These are phyloP conservation scores for Cebidichthys violaceus DNA, from an alignment of 2,113 vertebrate species.

Conservation along the genomic window DNA sequence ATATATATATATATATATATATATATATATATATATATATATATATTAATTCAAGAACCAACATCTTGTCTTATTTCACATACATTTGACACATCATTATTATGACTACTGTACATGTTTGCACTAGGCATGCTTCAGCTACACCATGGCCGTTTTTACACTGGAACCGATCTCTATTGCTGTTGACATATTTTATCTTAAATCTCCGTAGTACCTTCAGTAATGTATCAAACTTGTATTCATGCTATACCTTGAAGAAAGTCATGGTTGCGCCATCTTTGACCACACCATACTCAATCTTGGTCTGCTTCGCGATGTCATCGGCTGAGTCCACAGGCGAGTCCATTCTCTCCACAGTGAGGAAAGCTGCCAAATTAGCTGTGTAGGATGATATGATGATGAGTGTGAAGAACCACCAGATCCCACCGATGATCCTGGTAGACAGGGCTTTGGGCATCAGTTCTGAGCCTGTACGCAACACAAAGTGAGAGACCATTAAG, in stretches of 20 bases:
- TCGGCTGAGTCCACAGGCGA: slow-evolving; percentile 96
- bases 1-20: not conserved
- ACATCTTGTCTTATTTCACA: slow-evolving; percentile 26
- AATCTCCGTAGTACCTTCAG: not conserved
- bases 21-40: not conserved
- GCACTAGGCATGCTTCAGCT: not conserved
- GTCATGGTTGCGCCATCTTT: slow-evolving; percentile 97
- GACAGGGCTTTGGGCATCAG: slow-evolving; percentile 99
- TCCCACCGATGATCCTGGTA: slow-evolving; percentile 97
- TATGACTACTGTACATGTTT: slow-evolving; percentile 11
- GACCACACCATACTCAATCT: slow-evolving; percentile 97
- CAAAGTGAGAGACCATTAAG: slow-evolving; percentile 23
- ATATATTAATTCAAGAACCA: slow-evolving; percentile 22
- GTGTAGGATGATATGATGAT: slow-evolving; percentile 99
- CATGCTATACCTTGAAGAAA: slow-evolving; percentile 94
- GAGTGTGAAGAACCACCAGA: slow-evolving; percentile 99
- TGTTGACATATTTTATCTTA: not conserved
- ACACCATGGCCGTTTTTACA: not conserved
- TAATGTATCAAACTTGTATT: not conserved
- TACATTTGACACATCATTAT: not conserved
- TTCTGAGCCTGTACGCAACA: slow-evolving; percentile 89
- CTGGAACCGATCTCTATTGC: not conserved
- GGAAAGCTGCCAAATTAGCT: slow-evolving; percentile 96
- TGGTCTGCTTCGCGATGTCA: slow-evolving; percentile 98
- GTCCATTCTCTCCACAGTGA: slow-evolving; percentile 98